phyloP scores from a whole-genome alignment of 2,113 vertebrate species.

The Hystrix cristata region DNA sequence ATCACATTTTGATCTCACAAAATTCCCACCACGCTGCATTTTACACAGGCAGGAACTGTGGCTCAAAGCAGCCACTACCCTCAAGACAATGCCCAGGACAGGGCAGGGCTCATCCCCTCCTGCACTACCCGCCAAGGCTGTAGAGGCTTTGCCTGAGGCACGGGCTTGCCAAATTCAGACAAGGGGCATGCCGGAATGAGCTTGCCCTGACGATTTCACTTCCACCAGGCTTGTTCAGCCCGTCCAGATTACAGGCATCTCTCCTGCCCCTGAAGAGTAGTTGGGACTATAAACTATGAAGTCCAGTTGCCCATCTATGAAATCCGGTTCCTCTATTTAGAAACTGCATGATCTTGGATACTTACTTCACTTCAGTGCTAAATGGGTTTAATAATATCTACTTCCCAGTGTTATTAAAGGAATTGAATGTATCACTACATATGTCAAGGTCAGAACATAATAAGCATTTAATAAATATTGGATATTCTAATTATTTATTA shows the following conservation, averaged over 20 bases:
- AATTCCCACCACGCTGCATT: not conserved
- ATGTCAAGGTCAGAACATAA: not conserved
- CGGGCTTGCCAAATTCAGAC: not conserved
- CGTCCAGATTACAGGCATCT: not conserved
- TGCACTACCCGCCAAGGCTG: no score
- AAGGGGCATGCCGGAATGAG: not conserved
- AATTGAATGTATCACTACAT: not conserved
- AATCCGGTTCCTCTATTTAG: not conserved
- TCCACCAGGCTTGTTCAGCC: not conserved
- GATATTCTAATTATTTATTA: not conserved
- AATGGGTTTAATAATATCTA: not conserved
- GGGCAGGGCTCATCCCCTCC: fast-evolving
- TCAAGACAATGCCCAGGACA: not conserved
- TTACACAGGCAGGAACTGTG: not conserved
- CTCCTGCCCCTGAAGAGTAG: no score
- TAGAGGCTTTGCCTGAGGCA: not conserved
- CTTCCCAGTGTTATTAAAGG: not conserved
- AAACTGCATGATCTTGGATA: not conserved
- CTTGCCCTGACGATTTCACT: not conserved
- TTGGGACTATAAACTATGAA: fast-evolving
- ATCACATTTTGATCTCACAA: not conserved
- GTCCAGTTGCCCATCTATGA: not conserved
- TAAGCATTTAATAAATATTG: not conserved
- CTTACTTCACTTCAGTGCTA: not conserved
- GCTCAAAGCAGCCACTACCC: not conserved